Base-by-base conservation (phyloP, 2,797 vertebrate genomes). In the Hippoglossus hippoglossus region DNA sequence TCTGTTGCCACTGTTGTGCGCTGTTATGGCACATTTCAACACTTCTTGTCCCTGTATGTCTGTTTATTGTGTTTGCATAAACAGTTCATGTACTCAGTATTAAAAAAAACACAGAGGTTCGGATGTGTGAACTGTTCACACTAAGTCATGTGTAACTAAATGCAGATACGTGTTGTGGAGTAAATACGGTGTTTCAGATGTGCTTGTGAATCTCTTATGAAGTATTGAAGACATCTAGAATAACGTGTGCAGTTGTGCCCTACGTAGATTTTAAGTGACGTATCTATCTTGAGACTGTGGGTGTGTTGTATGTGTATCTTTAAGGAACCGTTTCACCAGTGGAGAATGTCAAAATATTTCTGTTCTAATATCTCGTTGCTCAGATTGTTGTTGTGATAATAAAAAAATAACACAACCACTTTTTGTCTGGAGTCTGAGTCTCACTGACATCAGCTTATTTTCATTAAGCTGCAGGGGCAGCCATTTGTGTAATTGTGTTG, bases 331-430 rank as follows among this genome's bases (percentile, higher is more conserved):
- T 87, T 53, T 72, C 63, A 75, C 25, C 39, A 21, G 36, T 83
- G 63, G 69, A 85, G 58, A 76, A 65, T 53, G 50, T 61, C 8
- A 76, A 73, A 79, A 73, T 81, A 72, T 73, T 68, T 71, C 65
- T 80, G 81, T 82, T 64, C 67, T 83, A 55, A 67, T 65, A 77
- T 82, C 8, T 79, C 34, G 65, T 73, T 59, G 62, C 58, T 86
- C 51, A 65, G 62, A 81, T 80, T 84, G 83, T 85, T 77, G 82
- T 79, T 70, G 89, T 84, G 80, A 73, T 70, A 89, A 90, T 90
- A 91, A 91, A 91, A 82, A 91, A 90, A 76, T 54, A 68, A 83
- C 68, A 72, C 75, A 76, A 28, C 41, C 1, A 2, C 6, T 66
- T 16, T 49, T 39, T 72, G 67, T 77, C 51, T 68, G 28, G 61